Base-by-base conservation (phyloP, 1,140 invertebrate species). In the Drosophila arizonae region DNA sequence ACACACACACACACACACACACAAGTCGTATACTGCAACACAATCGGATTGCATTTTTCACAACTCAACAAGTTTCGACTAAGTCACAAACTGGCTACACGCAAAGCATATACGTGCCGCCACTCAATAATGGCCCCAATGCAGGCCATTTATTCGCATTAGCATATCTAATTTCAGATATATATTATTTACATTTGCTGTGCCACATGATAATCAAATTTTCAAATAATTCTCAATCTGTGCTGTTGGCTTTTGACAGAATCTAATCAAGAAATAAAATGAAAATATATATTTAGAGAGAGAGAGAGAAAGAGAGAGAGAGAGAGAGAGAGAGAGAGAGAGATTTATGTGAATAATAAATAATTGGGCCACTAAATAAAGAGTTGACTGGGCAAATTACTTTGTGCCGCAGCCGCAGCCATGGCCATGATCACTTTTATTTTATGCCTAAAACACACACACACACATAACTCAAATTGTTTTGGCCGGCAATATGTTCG, bases 401-500 rank as follows among this genome's bases (percentile, higher is more conserved):
- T 39, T 21, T 11, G 36, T n/a, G 8, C 21, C 36, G 26, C 9
- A 21, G 8, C 21, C 36, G 26, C 9, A 21, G 13, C 39, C 26
- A 41, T n/a, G 55, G 36, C 13, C 9, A 17, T 28, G 41, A 58
- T 30, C n/a, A 64, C 30, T 36, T 43, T 54, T 64, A 17, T 33
- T 39, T 52, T n/a, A 39, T 74, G 52, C 46, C 36, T 15, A 13
- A 52, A 2, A 52, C 26, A 15, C 17, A 46, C 26, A 33, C 63
- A 68, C 46, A 68, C 21, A 60, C 5, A 64, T 64, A 61, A 75
- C 65, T 70, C 66, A 77, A 62, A 65, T 75, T 69, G 41, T 48
- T 61, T 48, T 46, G 52, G 51, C 36, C 51, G 64, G 72, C 72
- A 74, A 77, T 74, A 77, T 74, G 72, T 74, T 76, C 48, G 63